Percentiles rank a stretch among this genome's conserved stretches.
Evolutionary conservation across 2,113 vertebrate species (phyloP).

Genomic region (Hemiscyllium ocellatum): DNA sequence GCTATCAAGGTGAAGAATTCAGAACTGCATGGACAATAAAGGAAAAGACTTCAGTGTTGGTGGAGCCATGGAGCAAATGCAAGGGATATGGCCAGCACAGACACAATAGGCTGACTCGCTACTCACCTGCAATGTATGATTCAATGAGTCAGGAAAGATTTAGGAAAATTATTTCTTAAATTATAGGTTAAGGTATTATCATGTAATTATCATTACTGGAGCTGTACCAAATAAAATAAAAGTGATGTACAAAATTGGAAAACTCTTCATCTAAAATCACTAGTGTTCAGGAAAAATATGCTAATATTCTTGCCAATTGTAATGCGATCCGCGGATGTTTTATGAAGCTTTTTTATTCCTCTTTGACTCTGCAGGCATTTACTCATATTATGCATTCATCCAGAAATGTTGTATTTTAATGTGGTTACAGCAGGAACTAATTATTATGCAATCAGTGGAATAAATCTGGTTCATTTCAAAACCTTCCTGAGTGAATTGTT

Average conservation of each 20-base stretch:
- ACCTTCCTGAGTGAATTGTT: constrained; percentile 19
- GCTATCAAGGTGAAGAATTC: too few species aligned
- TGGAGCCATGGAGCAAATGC: background rate
- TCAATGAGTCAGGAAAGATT: background rate
- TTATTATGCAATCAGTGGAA: constrained; percentile 15
- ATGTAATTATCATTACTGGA: background rate
- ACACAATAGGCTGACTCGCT: background rate
- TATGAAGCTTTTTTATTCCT: background rate
- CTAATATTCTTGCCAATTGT: background rate
- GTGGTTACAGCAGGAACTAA: background rate
- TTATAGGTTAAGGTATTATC: background rate
- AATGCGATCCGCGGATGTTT: constrained; percentile 6
- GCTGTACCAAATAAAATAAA: background rate
- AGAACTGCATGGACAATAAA: background rate
- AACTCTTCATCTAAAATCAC: background rate
- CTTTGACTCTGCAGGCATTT: background rate
- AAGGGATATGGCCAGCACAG: background rate
- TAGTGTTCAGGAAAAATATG: background rate
- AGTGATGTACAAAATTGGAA: background rate
- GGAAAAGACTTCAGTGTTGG: background rate
- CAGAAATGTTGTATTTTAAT: background rate
- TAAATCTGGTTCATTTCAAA: constrained; percentile 32
- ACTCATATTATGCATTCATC: background rate
- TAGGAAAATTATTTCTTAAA: background rate
- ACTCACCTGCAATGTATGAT: background rate